Base-by-base conservation (phyloP, 2,888 invertebrate genomes). In the Acutogordius australiensis region DNA sequence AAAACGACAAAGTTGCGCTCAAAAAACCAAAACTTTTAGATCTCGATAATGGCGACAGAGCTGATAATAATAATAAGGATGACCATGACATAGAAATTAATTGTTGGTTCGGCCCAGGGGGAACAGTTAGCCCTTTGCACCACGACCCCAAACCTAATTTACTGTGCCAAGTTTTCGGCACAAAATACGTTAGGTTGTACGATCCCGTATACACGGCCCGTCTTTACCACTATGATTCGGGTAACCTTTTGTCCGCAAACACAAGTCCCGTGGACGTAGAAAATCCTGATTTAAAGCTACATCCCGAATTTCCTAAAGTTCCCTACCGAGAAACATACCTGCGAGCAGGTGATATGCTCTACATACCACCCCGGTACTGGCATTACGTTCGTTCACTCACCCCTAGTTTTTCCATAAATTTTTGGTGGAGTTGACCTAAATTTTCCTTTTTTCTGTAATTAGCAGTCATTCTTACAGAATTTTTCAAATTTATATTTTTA, bases 351-450 rank as follows among this genome's bases (percentile, higher is more conserved):
- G 84, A 91, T 66, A 81, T 87, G 75, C 71, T 97, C 60, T 97
- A 81, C 68, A 86, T 97, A 65, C 97, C 97, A 18, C 81, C 82
- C 1, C 81, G 81, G 68, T 88, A 86, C 82, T 97, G 94, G 91
- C 97, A 97, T 74, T 87, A 83, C 74, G 84, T 97, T 2, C 79
- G 81, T 63, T 81, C 90, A 0, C 73, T 88, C 51, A 79, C 81
- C 44, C 77, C 81, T 45, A 90, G 90, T 70, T 88, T 91, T 71
- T 91, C 91, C 21, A 82, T 94, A 0, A 91, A 88, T 71, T 94
- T 90, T 74, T 97, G 94, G 94, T 94, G 59, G 62, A 8, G 45
- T 28, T 57, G 26, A 57, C 51, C n/a, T n/a, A n/a, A n/a, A n/a
- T n/a, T n/a, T n/a, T n/a, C n/a, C n/a, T n/a, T n/a, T n/a, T n/a